Conservation (phyloP, 2,113 vertebrate species). For the Willisornis vidua region DNA sequence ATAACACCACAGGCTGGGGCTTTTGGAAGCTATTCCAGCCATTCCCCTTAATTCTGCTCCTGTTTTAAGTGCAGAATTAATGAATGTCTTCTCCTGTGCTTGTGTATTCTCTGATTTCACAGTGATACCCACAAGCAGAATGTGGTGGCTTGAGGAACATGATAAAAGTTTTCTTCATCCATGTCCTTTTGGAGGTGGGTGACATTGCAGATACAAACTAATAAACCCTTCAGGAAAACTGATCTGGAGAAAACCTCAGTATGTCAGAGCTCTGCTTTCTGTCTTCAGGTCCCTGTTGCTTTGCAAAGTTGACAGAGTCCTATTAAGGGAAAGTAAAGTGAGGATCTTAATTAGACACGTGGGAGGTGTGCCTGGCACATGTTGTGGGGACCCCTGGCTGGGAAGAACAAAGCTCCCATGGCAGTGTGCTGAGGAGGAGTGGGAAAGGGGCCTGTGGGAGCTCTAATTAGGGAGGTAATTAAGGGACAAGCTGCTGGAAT, state of each 20-base stretch:
- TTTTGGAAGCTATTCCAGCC: background rate
- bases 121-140: background rate
- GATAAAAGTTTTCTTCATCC: background rate
- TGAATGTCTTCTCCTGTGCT: background rate
- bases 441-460: background rate
- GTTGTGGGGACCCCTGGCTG: background rate
- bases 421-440: background rate
- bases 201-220: background rate
- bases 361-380: slow-evolving; percentile 33
- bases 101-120: background rate
- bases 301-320: background rate
- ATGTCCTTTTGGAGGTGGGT: background rate
- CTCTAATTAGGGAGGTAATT: slow-evolving; percentile 57
- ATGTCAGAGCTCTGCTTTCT: background rate
- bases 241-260: background rate
- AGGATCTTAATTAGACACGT: background rate
- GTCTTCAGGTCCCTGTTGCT: background rate
- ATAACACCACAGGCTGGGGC: background rate
- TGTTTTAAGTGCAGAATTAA: background rate
- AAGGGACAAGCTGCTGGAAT: background rate
- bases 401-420: background rate
- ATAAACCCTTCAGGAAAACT: background rate
- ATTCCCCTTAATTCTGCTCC: background rate
- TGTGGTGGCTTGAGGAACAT: background rate
- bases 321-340: background rate